Evolutionary conservation across 2,888 invertebrate genomes (phyloP), one percentile per base, ranked within the genome.

Genomic region (Xestia rhomboidea): DNA sequence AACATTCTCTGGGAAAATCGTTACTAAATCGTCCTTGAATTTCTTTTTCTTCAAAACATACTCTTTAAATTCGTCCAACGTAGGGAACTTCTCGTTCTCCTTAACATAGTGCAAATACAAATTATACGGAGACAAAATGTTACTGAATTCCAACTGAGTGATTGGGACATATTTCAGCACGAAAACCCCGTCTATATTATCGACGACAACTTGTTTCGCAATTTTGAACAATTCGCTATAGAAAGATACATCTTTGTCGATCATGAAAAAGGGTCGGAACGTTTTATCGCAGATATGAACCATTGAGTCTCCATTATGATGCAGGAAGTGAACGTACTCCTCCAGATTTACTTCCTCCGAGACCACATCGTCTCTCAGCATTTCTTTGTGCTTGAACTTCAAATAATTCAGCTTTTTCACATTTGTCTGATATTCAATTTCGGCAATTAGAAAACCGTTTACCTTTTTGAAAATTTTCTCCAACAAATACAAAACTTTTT

Each of bases 391-490:
- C 15, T 79, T 79, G 0, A 79, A 34, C 64, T 72, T 78, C n/a
- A 79, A 64, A 51, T 91, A 92, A 82, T 92, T 92, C 0, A 92
- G 87, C 76, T 84, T 90, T 46, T 89, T 76, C 27, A 92, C 34
- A 86, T 91, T 90, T 44, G 3, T 71, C 8, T 84, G 24, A 66
- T 73, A 6, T 57, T 88, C 83, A 71, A 92, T 90, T 88, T 41
- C 41, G 11, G 41, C 41, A 41, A 41, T 41, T 41, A 41, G 41
- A 41, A 41, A 41, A 41, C 41, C 41, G 11, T 41, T 41, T 41
- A 41, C 41, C 41, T 41, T 41, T 41, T 41, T 41, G 41, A 41
- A 41, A 41, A 41, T 41, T 41, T 41, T 41, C 41, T 41, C 41
- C 41, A 41, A 41, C 41, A 41, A 41, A 41, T 11, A 41, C 10